Evolutionary conservation across 2,888 invertebrate species (phyloP), one percentile per base, ranked within the genome.

Genomic region (Dione vanillae): DNA sequence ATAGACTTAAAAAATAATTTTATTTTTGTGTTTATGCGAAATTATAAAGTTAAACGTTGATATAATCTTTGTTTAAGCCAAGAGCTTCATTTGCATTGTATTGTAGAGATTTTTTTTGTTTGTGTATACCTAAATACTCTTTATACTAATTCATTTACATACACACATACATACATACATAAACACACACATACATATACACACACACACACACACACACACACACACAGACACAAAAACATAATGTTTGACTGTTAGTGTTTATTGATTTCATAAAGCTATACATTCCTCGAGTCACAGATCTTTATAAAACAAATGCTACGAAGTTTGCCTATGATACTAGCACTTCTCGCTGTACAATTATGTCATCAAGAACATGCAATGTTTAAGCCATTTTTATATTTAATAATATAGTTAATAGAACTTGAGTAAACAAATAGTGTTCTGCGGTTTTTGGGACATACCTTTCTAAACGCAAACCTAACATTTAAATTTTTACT

Each of bases 181-280:
- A n/a, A n/a, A n/a, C n/a, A n/a, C n/a, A n/a, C n/a, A n/a, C n/a
- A n/a, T n/a, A n/a, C n/a, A n/a, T n/a, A n/a, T n/a, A n/a, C n/a
- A n/a, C n/a, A n/a, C n/a, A n/a, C n/a, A n/a, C n/a, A n/a, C n/a
- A n/a, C n/a, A n/a, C n/a, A n/a, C n/a, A n/a, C n/a, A n/a, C n/a
- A n/a, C n/a, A n/a, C n/a, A n/a, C n/a, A n/a, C n/a, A n/a, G n/a
- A n/a, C n/a, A n/a, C 2, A 0, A 16, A 16, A 6, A 16, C n/a
- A 37, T n/a, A 54, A 54, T 54, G 5, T 47, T 8, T 16, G 8
- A 16, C 35, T 10, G 37, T 54, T 35, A 35, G n/a, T 54, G 37
- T 54, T 35, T 56, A 40, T 40, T 56, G 11, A 54, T 54, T 54
- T 56, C 37, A 56, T 12, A 16, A 56, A 40, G 37, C 16, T 16